These are phyloP conservation scores for Enoplosus armatus DNA, from an alignment of 2,797 vertebrate genomes.

Conservation along the genomic window DNA sequence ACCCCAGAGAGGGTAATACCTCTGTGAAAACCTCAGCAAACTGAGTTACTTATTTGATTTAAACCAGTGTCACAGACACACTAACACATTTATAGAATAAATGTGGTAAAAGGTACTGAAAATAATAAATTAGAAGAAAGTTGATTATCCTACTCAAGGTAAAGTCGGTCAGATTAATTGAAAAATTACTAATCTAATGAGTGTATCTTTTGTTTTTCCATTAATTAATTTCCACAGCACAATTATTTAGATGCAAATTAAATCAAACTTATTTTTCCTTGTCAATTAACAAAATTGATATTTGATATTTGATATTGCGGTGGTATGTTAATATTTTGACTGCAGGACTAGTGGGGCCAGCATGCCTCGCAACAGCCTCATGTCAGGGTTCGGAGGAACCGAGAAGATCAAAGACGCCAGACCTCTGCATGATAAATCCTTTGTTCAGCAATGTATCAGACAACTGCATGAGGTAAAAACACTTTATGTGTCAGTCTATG, in stretches of 20 bases:
- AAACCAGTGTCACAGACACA: neutral
- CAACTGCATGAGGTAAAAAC: conserved; percentile 92
- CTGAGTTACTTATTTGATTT: neutral
- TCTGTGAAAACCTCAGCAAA: neutral
- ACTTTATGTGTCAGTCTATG: neutral
- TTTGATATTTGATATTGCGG: neutral
- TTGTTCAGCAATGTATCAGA: conserved; percentile 94
- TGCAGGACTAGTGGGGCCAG: conserved; percentile 87
- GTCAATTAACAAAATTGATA: neutral
- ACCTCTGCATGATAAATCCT: conserved; percentile 95
- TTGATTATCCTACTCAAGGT: neutral
- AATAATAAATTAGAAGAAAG: neutral
- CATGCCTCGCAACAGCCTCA: conserved; percentile 88
- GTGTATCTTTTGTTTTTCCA: neutral
- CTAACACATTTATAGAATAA: neutral
- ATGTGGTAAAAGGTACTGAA: neutral
- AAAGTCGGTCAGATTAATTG: neutral
- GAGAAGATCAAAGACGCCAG: conserved; percentile 97
- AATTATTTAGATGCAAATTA: neutral
- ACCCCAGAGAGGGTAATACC: neutral
- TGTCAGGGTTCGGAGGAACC: conserved; percentile 89
- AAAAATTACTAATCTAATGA: neutral
- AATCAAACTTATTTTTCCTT: neutral
- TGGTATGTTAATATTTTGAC: conserved; percentile 7
- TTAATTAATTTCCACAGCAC: neutral